These are phyloP conservation scores for Syritta pipiens DNA, from an alignment of 2,888 invertebrate species.

Conservation along the genomic window DNA sequence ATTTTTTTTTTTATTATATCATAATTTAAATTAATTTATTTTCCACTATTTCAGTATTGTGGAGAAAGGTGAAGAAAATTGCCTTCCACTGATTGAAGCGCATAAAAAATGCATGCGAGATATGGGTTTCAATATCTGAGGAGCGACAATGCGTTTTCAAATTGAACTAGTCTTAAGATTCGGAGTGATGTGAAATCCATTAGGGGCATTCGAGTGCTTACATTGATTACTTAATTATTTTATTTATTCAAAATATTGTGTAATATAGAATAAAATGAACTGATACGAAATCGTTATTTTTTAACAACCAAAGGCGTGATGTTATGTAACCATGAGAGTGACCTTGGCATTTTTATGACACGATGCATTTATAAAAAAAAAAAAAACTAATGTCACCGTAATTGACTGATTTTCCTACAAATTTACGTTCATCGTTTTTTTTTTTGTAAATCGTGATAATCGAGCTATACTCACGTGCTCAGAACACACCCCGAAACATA, in stretches of 20 bases:
- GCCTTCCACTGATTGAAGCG: slow-evolving; percentile 93
- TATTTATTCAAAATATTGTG: slow-evolving; percentile 20
- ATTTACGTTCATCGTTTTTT: no score
- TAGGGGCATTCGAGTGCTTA: background rate
- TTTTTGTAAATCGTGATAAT: no score
- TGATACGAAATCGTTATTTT: background rate
- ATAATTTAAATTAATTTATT: slow-evolving; percentile 13
- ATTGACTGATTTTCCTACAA: no score
- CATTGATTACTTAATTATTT: slow-evolving; percentile 12
- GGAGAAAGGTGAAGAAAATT: slow-evolving; percentile 94
- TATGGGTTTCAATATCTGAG: slow-evolving; percentile 95
- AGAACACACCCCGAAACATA: no score
- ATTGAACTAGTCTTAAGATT: slow-evolving; percentile 15
- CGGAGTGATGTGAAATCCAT: background rate
- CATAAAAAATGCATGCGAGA: slow-evolving; percentile 98
- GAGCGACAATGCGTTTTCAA: background rate
- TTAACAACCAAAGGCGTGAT: background rate
- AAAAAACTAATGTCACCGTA: no score
- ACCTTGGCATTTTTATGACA: slow-evolving; percentile 16
- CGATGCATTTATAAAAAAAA: background rate
- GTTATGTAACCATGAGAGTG: slow-evolving; percentile 27
- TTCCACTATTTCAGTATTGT: slow-evolving; percentile 86
- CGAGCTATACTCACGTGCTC: no score
- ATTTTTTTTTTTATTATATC: slow-evolving; percentile 6
- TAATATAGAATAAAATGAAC: slow-evolving; percentile 25